Base-by-base conservation (phyloP, 2,797 vertebrate species). In the Fistularia commersonii region DNA sequence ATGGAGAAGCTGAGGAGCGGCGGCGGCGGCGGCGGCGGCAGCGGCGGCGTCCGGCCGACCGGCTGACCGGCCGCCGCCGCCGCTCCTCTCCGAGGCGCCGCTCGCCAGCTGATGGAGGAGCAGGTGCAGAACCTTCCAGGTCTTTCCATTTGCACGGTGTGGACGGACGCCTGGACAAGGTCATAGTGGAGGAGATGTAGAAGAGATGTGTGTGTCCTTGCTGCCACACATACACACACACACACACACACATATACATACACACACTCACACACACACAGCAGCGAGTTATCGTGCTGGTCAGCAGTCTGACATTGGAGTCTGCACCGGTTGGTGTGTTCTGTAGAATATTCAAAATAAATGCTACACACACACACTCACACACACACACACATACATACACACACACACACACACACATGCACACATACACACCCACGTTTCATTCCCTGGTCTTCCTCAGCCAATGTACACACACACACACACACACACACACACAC, bases 271-370 rank as follows among this genome's bases (percentile, higher is more conserved):
- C 36, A 10, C 66, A 12, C 43, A 38, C 42, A 34, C 47, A 52
- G 40, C 8, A 11, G 56, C 80, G 76, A 84, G 72, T 80, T 79
- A 83, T 75, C 61, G 72, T 56, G 67, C 70, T 83, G 79, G 75
- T 78, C 77, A 78, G 70, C 68, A 74, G 52, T 74, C 66, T 71
- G 79, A 74, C 77, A 68, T 70, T 76, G 73, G 68, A 75, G 65
- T 65, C 60, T 72, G 70, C 67, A 63, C 61, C 62, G 66, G 71
- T 64, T 76, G 74, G 64, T 75, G 63, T 72, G 50, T 38, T 61
- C 64, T 76, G 50, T 62, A 67, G 76, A 80, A 79, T 82, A 82
- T 79, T 84, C 71, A 63, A 82, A 78, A 83, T 83, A 79, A 84
- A 85, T 84, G 69, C 69, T 77, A n/a, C n/a, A n/a, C n/a, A n/a